These are phyloP conservation scores for Nemotelus nigrinus DNA, from an alignment of 2,888 invertebrate genomes.

Conservation along the genomic window DNA sequence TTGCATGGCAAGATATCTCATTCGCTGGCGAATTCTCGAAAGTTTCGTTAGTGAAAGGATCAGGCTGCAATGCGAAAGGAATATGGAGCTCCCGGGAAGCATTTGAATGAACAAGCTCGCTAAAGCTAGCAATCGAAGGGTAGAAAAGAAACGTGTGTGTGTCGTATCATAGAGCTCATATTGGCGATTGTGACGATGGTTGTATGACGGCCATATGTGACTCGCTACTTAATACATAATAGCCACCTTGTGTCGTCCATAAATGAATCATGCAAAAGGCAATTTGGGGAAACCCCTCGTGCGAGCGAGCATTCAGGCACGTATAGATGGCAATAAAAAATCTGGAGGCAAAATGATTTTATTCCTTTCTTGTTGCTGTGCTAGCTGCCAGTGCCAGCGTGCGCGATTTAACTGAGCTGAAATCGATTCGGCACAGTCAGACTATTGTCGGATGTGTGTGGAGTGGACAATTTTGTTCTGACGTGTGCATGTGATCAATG, in stretches of 20 bases:
- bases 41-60: background rate
- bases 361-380: background rate
- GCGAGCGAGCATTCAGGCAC: constrained; percentile 9
- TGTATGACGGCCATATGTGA: background rate
- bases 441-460: no score
- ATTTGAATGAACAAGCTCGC: background rate
- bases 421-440: constrained; percentile 24
- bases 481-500: no score
- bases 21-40: background rate
- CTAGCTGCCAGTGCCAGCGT: background rate
- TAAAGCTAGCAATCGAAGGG: background rate
- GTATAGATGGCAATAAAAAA: constrained; percentile 25
- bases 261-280: constrained; percentile 39
- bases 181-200: background rate
- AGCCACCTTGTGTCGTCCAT: constrained; percentile 31
- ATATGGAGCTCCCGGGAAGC: background rate
- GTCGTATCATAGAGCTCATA: background rate
- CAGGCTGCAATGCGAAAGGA: background rate
- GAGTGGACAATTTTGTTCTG: no score
- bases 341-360: constrained; percentile 19
- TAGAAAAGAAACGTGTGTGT: background rate
- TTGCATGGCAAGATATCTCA: background rate
- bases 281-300: constrained; percentile 26
- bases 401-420: constrained; percentile 31
- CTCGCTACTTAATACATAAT: constrained; percentile 8